Conservation (phyloP, 2,113 vertebrate genomes). For the Struthio camelus region DNA sequence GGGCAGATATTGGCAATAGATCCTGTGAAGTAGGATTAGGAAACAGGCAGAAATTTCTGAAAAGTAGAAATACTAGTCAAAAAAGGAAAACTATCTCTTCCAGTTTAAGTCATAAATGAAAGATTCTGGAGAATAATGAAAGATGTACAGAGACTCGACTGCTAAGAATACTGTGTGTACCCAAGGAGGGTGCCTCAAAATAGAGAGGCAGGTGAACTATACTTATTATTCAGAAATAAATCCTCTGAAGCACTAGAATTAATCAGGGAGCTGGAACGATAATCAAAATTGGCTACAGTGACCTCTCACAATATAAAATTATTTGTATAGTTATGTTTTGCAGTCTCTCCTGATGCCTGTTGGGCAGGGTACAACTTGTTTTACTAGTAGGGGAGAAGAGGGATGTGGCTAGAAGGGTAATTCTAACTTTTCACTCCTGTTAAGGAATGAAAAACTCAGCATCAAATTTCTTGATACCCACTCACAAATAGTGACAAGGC, state of each 20-base stretch:
- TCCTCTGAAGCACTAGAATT: neutral
- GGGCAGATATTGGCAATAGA: neutral
- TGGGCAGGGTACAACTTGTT: neutral
- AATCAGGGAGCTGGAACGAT: neutral
- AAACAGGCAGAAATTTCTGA: neutral
- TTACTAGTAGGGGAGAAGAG: neutral
- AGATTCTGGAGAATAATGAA: neutral
- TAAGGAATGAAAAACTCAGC: neutral
- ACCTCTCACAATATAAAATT: neutral
- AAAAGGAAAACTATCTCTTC: neutral
- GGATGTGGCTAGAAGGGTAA: neutral
- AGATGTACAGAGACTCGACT: neutral
- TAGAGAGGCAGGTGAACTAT: neutral
- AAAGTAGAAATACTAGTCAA: neutral
- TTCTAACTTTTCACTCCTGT: neutral
- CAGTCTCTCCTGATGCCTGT: neutral
- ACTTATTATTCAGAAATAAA: neutral
- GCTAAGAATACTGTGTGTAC: neutral
- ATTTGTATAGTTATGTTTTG: neutral
- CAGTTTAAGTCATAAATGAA: neutral
- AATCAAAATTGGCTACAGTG: neutral
- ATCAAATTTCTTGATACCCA: neutral
- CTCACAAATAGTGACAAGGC: neutral
- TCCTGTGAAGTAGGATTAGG: neutral
- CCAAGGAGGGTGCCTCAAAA: neutral